Base-by-base conservation (phyloP, 2,888 invertebrate species). In the Pandemis heparana region DNA sequence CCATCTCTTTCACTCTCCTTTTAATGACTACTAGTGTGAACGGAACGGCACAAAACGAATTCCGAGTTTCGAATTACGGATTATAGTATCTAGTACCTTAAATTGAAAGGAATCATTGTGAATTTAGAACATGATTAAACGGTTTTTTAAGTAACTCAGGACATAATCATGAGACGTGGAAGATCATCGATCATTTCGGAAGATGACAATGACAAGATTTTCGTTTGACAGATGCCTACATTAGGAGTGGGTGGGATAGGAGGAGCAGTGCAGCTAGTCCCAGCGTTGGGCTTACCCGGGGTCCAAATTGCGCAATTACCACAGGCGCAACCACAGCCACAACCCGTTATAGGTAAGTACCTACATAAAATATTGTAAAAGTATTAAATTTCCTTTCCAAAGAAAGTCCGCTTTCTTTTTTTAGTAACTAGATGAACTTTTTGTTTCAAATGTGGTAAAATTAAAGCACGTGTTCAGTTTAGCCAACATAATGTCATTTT, bases 241-340 rank as follows among this genome's bases (percentile, higher is more conserved):
- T 94, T 97, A 48, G 95, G 97, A 83, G 96, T 97, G 76, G 97
- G 97, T 86, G 96, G 97, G 79, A 95, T 97, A 77, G 96, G 97
- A 75, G 98, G 98, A 5, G 97, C 97, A 79, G 97, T 98, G 16
- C 98, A 98, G 91, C 95, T 97, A 38, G 97, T 97, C 75, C 97
- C 97, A 43, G 96, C 96, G 5, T 94, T 96, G 79, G 95, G 96
- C 0, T 85, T 96, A 76, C 90, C 90, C 9, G 92, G 92, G 10
- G 90, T 92, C 18, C 94, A 94, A 76, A 77, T 94, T 0, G 90
- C 94, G 16, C 94, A 94, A 78, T 71, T 92, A 64, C 91, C 90
- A 10, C 92, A 91, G 68, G 84, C 85, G n/a, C 92, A 90, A 66
- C 84, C 80, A 18, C 89, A 88, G 64, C 77, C 81, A 39, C 87